Evolutionary conservation across 37 sponge, comb jelly and placozoan genomes (phyloP), one percentile per base, ranked within the genome.

Genomic region (Beroe ovata): DNA sequence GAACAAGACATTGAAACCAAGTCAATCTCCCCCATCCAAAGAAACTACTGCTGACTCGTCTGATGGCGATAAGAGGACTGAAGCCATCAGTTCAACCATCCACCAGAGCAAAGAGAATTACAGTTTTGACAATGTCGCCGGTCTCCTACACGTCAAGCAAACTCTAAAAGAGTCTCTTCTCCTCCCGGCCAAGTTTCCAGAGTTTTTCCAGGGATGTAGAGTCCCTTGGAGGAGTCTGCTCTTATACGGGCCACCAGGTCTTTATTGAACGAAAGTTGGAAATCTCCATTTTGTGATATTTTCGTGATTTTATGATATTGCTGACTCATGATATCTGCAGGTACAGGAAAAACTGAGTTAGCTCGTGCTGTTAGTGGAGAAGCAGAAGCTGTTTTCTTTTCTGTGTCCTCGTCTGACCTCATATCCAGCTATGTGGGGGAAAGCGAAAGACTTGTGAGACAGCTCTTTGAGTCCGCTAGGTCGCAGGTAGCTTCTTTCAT

Each of bases 391-490:
- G 92, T 84, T 1, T 95, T 94, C 88, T 95, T 92, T 84, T 92
- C 90, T 36, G 92, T 95, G 29, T 93, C 95, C 29, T 92, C 93
- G 58, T 91, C 95, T 14, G 94, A 95, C 71, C 91, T 95, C 41
- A 77, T 95, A 21, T 95, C 95, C 64, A 95, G 95, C 71, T 95
- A 93, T 92, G 95, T 95, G 22, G 95, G 95, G 25, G 95, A 95
- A 84, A 95, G 94, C 89, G 95, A 95, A 32, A 92, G 93, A 92
- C 94, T 90, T 77, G 91, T 33, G 47, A 40, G 59, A 40, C 20
- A 23, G 25, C 25, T 38, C 30, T 38, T 47, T 8, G 41, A 60
- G 23, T 39, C 39, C 39, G 89, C 89, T 8, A 28, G 41, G 26
- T 29, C 69, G 4, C 59, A 89, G 90, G 90, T 34, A 39, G 4